Evolutionary conservation across 2,797 vertebrate species (phyloP).

Genomic region (Gallinago solitaria): DNA sequence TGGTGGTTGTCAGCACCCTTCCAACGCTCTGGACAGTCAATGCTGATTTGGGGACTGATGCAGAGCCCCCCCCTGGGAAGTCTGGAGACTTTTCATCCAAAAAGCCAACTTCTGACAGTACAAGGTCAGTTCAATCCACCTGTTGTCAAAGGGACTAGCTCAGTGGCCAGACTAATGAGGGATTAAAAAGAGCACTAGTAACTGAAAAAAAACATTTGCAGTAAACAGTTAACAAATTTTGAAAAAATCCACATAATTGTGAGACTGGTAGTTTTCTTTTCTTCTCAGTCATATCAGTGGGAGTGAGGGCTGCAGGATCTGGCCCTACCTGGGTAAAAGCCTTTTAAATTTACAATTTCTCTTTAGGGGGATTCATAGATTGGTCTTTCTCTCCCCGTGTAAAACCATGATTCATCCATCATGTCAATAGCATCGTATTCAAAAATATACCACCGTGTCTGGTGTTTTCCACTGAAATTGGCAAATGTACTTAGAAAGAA

Average conservation of each 20-base stretch:
- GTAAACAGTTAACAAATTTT: not conserved
- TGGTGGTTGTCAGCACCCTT: not conserved
- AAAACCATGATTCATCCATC: not conserved
- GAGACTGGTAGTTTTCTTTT: not conserved
- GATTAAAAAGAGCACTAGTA: not conserved
- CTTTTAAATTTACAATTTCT: not conserved
- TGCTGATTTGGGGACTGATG: not conserved
- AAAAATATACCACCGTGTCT: not conserved
- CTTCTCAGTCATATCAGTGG: not conserved
- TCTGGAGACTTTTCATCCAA: not conserved
- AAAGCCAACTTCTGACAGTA: not conserved
- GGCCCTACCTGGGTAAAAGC: not conserved
- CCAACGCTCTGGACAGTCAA: rapidly evolving
- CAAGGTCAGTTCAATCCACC: not conserved
- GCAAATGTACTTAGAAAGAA: not conserved
- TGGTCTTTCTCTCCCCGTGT: not conserved
- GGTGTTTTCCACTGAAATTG: conserved; percentile 9
- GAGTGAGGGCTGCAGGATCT: not conserved
- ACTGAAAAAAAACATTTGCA: not conserved
- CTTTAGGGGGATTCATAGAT: not conserved
- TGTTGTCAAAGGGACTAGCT: not conserved
- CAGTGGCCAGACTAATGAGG: not conserved
- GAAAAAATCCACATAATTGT: not conserved
- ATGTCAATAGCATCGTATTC: not conserved
- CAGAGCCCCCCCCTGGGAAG: not conserved